A percentile compares a stretch with the other conserved stretches of the same genome.
These are phyloP conservation scores for Atrina japonica DNA, from an alignment of 2,888 invertebrate species.

Conservation along the genomic window DNA sequence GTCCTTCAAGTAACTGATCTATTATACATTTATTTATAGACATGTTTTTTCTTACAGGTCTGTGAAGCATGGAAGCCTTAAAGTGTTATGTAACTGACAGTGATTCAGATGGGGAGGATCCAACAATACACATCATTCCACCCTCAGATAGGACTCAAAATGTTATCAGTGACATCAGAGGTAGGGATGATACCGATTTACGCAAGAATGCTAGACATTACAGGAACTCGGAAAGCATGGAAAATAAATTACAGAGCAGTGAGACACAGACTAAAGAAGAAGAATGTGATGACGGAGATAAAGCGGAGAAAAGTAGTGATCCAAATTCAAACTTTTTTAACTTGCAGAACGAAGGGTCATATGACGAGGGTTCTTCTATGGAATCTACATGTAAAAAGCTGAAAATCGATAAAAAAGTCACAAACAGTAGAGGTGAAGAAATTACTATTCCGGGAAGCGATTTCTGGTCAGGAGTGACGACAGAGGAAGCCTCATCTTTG, in stretches of 20 bases:
- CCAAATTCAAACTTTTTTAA: too few species aligned
- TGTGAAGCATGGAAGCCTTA: constrained; percentile 1
- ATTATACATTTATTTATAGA: not conserved
- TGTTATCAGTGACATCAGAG: too few species aligned
- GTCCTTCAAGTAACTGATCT: too few species aligned
- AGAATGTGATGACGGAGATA: too few species aligned
- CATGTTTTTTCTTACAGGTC: not conserved
- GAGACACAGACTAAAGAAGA: too few species aligned
- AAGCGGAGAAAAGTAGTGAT: not conserved
- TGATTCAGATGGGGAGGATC: constrained; percentile 3
- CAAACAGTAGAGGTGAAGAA: constrained; percentile 22
- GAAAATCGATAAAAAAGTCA: not conserved
- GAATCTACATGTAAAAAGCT: not conserved
- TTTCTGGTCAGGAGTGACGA: constrained; percentile 51
- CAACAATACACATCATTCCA: not conserved
- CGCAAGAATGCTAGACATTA: too few species aligned
- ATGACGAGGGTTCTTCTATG: too few species aligned
- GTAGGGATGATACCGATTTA: too few species aligned
- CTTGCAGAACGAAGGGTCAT: too few species aligned
- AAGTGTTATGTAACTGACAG: not conserved
- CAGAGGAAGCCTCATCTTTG: not conserved
- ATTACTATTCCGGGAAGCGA: constrained; percentile 50
- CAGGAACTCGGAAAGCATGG: too few species aligned
- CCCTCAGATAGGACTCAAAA: too few species aligned
- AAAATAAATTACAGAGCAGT: too few species aligned